phyloP scores from a whole-genome alignment of 2,797 vertebrate genomes.

The Chelonia mydas region DNA sequence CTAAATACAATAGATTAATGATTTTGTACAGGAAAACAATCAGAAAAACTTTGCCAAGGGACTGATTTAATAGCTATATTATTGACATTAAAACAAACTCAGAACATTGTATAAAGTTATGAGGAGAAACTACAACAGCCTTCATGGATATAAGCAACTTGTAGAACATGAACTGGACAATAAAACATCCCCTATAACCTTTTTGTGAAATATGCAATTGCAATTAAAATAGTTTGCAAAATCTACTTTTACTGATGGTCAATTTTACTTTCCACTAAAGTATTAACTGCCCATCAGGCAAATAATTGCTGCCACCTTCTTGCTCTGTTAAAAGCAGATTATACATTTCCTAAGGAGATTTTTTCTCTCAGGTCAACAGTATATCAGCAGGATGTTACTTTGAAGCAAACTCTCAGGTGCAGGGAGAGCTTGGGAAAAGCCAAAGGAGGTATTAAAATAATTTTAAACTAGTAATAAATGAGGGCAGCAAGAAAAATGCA shows the following conservation, averaged over 20 bases:
- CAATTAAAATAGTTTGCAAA: constrained; percentile 22
- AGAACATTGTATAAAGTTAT: not conserved
- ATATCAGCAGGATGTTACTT: constrained; percentile 3
- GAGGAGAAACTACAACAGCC: not conserved
- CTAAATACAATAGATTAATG: not conserved
- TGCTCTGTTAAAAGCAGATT: not conserved
- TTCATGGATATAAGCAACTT: accelerated
- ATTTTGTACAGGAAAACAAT: constrained; percentile 18
- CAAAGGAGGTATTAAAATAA: constrained; percentile 21
- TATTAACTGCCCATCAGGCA: not conserved
- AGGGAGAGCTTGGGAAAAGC: not conserved
- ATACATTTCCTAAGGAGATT: constrained; percentile 6
- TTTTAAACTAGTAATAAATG: constrained; percentile 2
- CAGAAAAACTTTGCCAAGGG: not conserved
- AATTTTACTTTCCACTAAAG: constrained; percentile 13
- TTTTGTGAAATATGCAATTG: constrained; percentile 12
- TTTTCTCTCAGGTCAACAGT: constrained; percentile 10
- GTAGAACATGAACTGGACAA: not conserved
- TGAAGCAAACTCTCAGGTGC: not conserved
- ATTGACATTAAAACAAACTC: not conserved
- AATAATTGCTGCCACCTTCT: not conserved
- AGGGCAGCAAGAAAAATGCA: not conserved
- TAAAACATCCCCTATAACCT: not conserved
- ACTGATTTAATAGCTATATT: not conserved
- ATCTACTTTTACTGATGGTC: not conserved